Base-by-base conservation (phyloP, 2,888 invertebrate genomes). In the Anaspis maculata region DNA sequence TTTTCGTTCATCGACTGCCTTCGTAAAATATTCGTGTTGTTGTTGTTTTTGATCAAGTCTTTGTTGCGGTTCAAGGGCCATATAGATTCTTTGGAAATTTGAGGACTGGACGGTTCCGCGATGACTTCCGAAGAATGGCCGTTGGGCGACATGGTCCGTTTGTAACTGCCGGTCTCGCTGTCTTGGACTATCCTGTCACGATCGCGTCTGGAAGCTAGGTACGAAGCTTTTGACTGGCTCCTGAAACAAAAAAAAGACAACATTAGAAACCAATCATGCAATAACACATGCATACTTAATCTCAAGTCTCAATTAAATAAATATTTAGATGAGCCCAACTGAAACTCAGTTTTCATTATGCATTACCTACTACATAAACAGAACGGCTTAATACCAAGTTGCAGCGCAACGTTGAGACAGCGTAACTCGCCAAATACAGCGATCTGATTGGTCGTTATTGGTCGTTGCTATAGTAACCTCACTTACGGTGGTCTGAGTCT, bases 201-300 rank as follows among this genome's bases (percentile, higher is more conserved):
- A 54, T 82, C 81, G 33, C 80, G 73, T 23, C 80, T 71, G 42
- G 76, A 74, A n/a, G 82, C 77, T 64, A 83, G 64, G 61, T 83
- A 83, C 35, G 83, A 82, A 45, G 82, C 82, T 67, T 83, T 83
- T 31, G 83, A 83, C 57, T 81, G 80, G 57, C 79, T 81, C 69
- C 83, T 83, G 71, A 11, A 73, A 71, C 45, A 54, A 53, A 38
- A 46, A n/a, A n/a, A n/a, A n/a, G n/a, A n/a, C n/a, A n/a, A n/a
- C n/a, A 47, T 29, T 30, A 32, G 7, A 32, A 34, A 22, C 10
- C 11, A 30, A 9, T 19, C 13, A 13, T 22, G 9, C n/a, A 21
- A 9, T 34, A 27, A 27, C 15, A 28, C 25, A n/a, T n/a, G 35
- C 19, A 31, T 19, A 16, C 16, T 14, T 36, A 27, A 15, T 13